A percentile compares a stretch with the other conserved stretches of the same genome.
Evolutionary conservation across 2,888 invertebrate genomes (phyloP).

Genomic region (Nemotelus nigrinus): DNA sequence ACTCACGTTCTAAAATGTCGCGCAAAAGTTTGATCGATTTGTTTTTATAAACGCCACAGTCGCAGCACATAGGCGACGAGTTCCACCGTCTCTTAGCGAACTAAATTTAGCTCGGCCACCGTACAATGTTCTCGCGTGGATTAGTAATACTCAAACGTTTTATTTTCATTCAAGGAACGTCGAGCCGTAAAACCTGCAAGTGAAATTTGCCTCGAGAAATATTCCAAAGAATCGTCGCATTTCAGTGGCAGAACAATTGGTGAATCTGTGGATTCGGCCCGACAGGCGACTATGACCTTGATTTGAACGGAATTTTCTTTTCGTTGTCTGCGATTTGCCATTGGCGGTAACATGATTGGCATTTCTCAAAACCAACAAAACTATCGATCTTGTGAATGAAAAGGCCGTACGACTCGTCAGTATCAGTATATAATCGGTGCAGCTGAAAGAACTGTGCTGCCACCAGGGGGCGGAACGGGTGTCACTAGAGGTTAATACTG

Average conservation of each 20-base stretch:
- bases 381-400: constrained; percentile 19
- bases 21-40: constrained; percentile 51
- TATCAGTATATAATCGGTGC: too few relatives aligned
- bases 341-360: not conserved
- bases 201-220: too few relatives aligned
- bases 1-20: constrained; percentile 41
- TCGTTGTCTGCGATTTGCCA: not conserved
- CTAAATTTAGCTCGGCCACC: constrained; percentile 35
- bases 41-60: constrained; percentile 45
- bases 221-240: too few relatives aligned
- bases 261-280: too few relatives aligned
- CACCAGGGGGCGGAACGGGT: not conserved
- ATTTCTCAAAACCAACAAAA: constrained; percentile 10
- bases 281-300: not conserved
- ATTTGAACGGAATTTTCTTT: constrained; percentile 26
- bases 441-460: not conserved
- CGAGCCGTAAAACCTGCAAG: too few relatives aligned
- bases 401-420: not conserved
- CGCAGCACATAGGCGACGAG: constrained; percentile 33
- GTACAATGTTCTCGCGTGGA: not conserved
- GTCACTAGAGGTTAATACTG: constrained; percentile 24
- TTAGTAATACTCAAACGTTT: too few relatives aligned
- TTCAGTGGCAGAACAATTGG: too few relatives aligned
- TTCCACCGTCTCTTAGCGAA: constrained; percentile 11
- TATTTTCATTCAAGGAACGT: too few relatives aligned